phyloP scores from a whole-genome alignment of 2,113 vertebrate genomes.

The Vimba vimba region DNA sequence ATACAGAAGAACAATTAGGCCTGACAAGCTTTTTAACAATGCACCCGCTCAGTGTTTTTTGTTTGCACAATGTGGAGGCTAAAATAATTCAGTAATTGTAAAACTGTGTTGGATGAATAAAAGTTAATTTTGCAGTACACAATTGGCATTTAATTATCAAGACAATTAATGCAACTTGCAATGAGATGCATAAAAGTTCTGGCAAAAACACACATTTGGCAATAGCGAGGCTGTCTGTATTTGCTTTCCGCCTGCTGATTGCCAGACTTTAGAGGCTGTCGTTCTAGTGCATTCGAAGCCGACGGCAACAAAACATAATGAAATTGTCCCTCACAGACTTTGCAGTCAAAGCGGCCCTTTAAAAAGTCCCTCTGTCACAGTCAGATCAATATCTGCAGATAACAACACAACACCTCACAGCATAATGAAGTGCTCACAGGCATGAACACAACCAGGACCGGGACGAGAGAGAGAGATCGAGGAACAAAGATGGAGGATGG shows the following conservation, averaged over 20 bases:
- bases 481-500: neutral
- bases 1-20: conserved; percentile 9
- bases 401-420: conserved; percentile 27
- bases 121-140: conserved; percentile 12
- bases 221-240: neutral
- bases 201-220: conserved; percentile 25
- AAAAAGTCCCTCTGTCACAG: conserved; percentile 48
- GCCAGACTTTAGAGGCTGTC: conserved; percentile 12
- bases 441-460: neutral
- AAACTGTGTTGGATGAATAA: conserved; percentile 1
- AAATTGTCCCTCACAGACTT: conserved; percentile 40
- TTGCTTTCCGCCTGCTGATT: neutral
- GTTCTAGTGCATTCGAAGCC: neutral
- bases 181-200: neutral
- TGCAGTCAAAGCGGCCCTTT: conserved; percentile 15
- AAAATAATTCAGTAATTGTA: conserved; percentile 15
- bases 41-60: neutral
- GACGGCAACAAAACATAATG: conserved; percentile 45
- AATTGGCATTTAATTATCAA: neutral
- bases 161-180: neutral
- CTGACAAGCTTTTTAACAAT: neutral
- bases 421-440: conserved; percentile 29
- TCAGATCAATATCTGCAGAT: conserved; percentile 52
- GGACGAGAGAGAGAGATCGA: neutral
- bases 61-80: neutral